Percentiles rank a stretch among this genome's conserved stretches.
These are phyloP conservation scores for Florisuga fusca DNA, from an alignment of 2,797 vertebrate species.

Conservation along the genomic window DNA sequence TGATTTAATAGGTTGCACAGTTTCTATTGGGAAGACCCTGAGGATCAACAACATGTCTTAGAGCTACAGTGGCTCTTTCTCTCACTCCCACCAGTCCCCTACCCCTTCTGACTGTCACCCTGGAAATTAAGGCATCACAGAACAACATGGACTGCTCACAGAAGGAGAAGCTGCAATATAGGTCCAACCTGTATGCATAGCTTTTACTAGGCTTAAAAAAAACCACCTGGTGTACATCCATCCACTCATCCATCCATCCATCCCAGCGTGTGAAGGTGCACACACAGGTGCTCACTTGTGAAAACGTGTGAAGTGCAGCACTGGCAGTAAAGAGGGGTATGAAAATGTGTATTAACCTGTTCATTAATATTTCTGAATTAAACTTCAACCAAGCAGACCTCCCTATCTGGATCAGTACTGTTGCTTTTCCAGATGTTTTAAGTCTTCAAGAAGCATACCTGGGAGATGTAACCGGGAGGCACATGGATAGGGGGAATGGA, in stretches of 20 bases:
- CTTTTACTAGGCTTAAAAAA: background rate
- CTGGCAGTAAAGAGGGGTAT: background rate
- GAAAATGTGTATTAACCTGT: background rate
- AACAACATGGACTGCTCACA: background rate
- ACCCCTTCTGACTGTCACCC: background rate
- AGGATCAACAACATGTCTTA: background rate
- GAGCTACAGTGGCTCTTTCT: background rate
- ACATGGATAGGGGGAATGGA: conserved; percentile 98
- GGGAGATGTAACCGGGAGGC: conserved; percentile 97
- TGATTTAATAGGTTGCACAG: background rate
- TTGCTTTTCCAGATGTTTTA: background rate
- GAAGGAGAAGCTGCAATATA: background rate
- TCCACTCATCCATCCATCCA: no score
- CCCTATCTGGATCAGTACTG: background rate
- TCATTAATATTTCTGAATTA: background rate
- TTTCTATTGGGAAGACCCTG: background rate
- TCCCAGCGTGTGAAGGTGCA: background rate
- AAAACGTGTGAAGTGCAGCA: rapidly evolving
- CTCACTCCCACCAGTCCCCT: background rate
- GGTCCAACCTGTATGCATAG: background rate
- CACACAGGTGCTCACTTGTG: background rate
- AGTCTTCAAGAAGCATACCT: conserved; percentile 81
- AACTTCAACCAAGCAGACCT: background rate
- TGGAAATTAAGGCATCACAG: background rate
- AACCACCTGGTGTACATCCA: rapidly evolving